phyloP scores from a whole-genome alignment of 2,113 vertebrate species.

The Pithys albifrons region DNA sequence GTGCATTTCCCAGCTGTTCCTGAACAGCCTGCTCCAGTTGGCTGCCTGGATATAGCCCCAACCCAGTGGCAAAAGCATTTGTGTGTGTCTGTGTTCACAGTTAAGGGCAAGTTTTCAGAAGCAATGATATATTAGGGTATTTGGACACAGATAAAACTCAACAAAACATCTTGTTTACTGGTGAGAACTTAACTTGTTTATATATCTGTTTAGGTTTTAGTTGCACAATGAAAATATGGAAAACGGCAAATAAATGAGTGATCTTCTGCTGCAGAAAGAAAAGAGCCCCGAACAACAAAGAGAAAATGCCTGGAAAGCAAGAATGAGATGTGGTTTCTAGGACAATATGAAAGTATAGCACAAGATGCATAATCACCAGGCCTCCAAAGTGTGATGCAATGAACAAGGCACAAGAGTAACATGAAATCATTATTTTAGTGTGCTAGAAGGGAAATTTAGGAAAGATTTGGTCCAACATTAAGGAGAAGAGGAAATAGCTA shows the following conservation, averaged over 20 bases:
- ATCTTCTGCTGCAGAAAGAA: neutral
- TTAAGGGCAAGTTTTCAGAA: neutral
- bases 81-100: neutral
- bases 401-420: conserved; percentile 22
- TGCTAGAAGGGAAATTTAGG: neutral
- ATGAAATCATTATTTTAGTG: conserved; percentile 11
- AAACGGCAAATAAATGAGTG: neutral
- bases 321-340: conserved; percentile 34
- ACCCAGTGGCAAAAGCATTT: neutral
- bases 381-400: neutral
- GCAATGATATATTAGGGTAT: neutral
- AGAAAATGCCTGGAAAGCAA: conserved; percentile 15
- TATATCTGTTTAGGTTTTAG: neutral
- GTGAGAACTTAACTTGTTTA: neutral
- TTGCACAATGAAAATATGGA: neutral
- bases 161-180: neutral
- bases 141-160: neutral
- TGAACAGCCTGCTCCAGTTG: neutral
- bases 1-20: neutral
- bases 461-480: neutral
- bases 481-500: conserved; percentile 28
- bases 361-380: conserved; percentile 23
- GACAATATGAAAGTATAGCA: neutral
- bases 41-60: neutral
- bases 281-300: neutral